Base-by-base conservation (phyloP, 2,888 invertebrate species). In the Callosobruchus maculatus region DNA sequence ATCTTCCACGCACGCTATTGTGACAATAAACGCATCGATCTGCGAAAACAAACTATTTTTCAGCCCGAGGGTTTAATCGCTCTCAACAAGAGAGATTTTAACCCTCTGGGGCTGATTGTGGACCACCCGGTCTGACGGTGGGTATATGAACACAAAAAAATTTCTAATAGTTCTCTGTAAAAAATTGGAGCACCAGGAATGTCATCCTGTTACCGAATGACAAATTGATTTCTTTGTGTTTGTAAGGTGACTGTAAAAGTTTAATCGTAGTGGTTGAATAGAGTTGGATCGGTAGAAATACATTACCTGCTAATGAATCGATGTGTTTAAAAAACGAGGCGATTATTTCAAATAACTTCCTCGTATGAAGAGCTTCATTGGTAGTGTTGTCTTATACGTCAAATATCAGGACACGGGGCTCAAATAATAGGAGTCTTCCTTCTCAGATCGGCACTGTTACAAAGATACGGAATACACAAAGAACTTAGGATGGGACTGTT, bases 191-290 rank as follows among this genome's bases (percentile, higher is more conserved):
- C 81, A 75, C 77, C 78, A 75, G 77, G 77, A 78, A 80, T 78
- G 74, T 71, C 76, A 76, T 75, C 49, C 7, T 49, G 49, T 49
- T 49, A 49, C 49, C 4, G 77, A 75, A 79, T 82, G 81, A 82
- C 78, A 82, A 82, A 82, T 82, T 76, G 80, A 79, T 80, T 80
- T 78, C 81, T 82, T 82, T 82, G 77, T 81, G 73, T 76, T 49
- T 67, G 75, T 73, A 77, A 80, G 77, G 77, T 79, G 78, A 79
- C 80, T 81, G 81, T 79, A 77, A 82, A 82, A 79, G 30, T 13
- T 5, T 49, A 49, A 49, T 49, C 49, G 77, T 78, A 77, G 49
- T 49, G 18, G 49, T 49, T 49, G 49, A 49, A 49, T 49, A 18
- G 49, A 49, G 49, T 13, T 49, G 5, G 49, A 49, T 30, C 30